Evolutionary conservation across 2,113 vertebrate genomes (phyloP).

Genomic region (Perca flavescens): DNA sequence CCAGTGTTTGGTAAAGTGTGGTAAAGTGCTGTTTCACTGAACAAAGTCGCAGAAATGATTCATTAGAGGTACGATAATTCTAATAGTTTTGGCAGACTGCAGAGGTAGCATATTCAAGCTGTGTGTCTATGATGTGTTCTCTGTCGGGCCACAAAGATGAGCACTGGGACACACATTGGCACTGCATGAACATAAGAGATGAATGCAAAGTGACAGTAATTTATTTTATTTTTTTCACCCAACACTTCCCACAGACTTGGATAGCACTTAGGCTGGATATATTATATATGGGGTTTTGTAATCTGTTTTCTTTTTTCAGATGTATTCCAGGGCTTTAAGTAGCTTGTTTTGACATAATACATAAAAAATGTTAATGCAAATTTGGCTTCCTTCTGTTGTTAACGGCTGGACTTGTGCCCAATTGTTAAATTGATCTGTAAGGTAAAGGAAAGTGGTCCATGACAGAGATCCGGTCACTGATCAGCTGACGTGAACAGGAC

Average conservation of each 20-base stretch:
- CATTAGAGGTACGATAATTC: background rate
- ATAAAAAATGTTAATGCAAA: background rate
- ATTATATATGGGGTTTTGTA: background rate
- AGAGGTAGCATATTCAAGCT: background rate
- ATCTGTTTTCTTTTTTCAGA: background rate
- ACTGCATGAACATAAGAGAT: background rate
- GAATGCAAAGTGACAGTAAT: background rate
- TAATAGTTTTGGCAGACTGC: background rate
- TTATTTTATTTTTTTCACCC: background rate
- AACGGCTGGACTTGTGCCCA: background rate
- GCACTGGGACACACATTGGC: background rate
- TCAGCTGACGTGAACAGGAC: background rate
- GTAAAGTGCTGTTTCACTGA: constrained; percentile 5
- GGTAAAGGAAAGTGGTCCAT: background rate
- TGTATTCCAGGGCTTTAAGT: background rate
- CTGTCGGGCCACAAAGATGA: background rate
- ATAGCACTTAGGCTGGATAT: background rate
- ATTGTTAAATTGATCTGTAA: background rate
- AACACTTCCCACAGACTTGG: background rate
- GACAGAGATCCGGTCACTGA: background rate
- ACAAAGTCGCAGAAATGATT: constrained; percentile 20
- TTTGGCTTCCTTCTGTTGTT: background rate
- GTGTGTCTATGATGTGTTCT: background rate
- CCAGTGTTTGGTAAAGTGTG: background rate
- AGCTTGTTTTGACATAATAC: background rate